phyloP scores from a whole-genome alignment of 2,113 vertebrate species.

The Collichthys lucidus region DNA sequence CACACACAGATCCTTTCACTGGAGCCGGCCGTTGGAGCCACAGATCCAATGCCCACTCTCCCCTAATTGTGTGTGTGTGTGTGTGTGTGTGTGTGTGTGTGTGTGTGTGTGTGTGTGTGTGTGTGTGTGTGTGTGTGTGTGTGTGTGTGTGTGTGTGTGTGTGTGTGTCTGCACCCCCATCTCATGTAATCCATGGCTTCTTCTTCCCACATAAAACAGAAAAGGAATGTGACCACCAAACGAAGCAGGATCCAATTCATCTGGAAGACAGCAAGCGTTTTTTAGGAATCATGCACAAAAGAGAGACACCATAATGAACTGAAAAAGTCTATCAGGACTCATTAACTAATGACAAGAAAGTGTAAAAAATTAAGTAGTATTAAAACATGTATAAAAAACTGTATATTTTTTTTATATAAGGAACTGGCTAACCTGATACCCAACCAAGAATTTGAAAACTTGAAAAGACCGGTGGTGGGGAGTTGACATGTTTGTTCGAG shows the following conservation, averaged over 20 bases:
- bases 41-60: slow-evolving; percentile 44
- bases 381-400: too few species aligned
- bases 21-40: slow-evolving; percentile 48
- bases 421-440: too few species aligned
- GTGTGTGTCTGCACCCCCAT: slow-evolving; percentile 14
- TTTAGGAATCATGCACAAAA: slow-evolving; percentile 8
- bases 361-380: too few species aligned
- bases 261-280: slow-evolving; percentile 21
- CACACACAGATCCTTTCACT: slow-evolving; percentile 74
- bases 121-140: too few species aligned
- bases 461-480: too few species aligned
- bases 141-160: not conserved
- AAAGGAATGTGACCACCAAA: slow-evolving; percentile 45
- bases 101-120: too few species aligned
- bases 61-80: slow-evolving; percentile 19
- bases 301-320: not conserved
- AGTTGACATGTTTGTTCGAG: too few species aligned
- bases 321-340: not conserved
- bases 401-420: too few species aligned
- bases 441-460: too few species aligned
- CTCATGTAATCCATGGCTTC: slow-evolving; percentile 50
- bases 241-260: slow-evolving; percentile 37
- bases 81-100: too few species aligned
- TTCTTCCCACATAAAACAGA: slow-evolving; percentile 49
- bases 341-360: not conserved